These are phyloP conservation scores for Cydia splendana DNA, from an alignment of 1,140 invertebrate species.

Conservation along the genomic window DNA sequence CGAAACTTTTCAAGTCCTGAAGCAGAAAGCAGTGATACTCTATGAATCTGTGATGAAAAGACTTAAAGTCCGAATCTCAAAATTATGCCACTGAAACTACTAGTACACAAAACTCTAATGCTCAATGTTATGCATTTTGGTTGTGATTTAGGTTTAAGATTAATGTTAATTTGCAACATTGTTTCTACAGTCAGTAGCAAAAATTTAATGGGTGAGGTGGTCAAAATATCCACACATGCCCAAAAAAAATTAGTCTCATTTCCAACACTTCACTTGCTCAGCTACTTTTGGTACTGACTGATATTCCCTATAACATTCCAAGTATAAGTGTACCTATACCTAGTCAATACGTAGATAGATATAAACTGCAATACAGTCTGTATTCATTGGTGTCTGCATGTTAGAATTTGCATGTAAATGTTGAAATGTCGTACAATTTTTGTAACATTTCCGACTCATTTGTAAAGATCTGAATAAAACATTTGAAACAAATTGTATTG, in stretches of 20 bases:
- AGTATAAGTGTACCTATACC: conserved; percentile 38
- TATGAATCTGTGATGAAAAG: conserved; percentile 55
- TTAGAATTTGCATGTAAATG: conserved; percentile 56
- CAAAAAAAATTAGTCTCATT: not conserved
- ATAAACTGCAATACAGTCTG: conserved; percentile 77
- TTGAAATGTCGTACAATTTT: conserved; percentile 45
- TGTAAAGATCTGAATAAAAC: conserved; percentile 70
- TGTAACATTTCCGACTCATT: conserved; percentile 54
- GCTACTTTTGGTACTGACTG: not conserved
- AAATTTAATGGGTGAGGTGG: not conserved
- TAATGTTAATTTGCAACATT: conserved; percentile 37
- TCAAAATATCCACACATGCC: not conserved
- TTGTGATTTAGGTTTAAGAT: conserved; percentile 67
- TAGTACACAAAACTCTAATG: conserved; percentile 23
- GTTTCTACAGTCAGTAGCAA: not conserved
- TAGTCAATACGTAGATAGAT: conserved; percentile 45
- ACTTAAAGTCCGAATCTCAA: conserved; percentile 36
- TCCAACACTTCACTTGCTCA: not conserved
- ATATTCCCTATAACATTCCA: conserved; percentile 38
- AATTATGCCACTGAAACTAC: conserved; percentile 16
- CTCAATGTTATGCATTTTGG: conserved; percentile 52
- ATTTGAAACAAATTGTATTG: conserved; percentile 76
- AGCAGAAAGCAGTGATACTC: conserved; percentile 61
- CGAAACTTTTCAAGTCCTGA: conserved; percentile 67
- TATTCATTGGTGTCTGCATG: conserved; percentile 55